Evolutionary conservation across 2,888 invertebrate species (phyloP).

Genomic region (Tenthredo notha): DNA sequence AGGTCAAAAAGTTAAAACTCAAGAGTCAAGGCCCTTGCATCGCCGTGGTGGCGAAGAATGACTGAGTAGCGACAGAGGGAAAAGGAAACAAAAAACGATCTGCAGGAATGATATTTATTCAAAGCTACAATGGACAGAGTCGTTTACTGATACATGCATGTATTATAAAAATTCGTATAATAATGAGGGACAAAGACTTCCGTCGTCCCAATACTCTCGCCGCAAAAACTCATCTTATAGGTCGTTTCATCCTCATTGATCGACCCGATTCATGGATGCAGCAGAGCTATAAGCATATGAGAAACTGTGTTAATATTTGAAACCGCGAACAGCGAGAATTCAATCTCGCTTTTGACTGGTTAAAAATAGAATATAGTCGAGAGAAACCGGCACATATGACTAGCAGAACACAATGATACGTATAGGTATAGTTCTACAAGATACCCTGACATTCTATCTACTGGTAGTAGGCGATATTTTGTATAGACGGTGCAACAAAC

Average conservation of each 20-base stretch:
- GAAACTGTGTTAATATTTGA: background rate
- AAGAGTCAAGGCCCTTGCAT: constrained; percentile 28
- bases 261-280: background rate
- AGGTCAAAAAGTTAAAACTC: constrained; percentile 31
- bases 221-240: background rate
- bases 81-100: background rate
- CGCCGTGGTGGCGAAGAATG: background rate
- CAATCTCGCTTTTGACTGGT: background rate
- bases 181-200: background rate
- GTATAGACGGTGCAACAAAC: constrained; percentile 18
- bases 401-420: background rate
- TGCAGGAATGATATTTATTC: background rate
- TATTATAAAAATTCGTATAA: background rate
- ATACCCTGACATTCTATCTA: constrained; percentile 10
- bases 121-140: background rate
- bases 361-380: constrained; percentile 4
- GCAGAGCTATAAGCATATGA: background rate
- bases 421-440: background rate
- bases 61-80: background rate
- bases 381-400: background rate
- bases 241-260: background rate
- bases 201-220: background rate
- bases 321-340: background rate
- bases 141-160: background rate
- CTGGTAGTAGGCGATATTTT: background rate